These are phyloP conservation scores for Ericerus pela DNA, from an alignment of 1,140 invertebrate species.

Conservation along the genomic window DNA sequence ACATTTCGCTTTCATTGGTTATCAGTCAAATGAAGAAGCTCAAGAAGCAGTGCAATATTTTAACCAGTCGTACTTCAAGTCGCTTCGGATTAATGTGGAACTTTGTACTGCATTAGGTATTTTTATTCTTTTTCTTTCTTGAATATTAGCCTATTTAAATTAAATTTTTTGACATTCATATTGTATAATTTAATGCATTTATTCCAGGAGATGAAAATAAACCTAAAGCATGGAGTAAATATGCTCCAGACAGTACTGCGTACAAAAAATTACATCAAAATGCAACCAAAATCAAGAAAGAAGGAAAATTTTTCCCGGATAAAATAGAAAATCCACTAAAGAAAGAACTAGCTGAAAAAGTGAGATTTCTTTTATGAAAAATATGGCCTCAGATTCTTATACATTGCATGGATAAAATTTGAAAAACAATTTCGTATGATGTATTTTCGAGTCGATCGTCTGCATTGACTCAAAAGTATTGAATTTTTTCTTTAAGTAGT, in stretches of 20 bases:
- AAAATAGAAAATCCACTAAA: constrained; percentile 18
- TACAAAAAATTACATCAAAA: constrained; percentile 38
- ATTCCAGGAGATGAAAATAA: constrained; percentile 55
- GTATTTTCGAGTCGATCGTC: no score
- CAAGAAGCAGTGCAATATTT: constrained; percentile 56
- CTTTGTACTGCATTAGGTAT: constrained; percentile 52
- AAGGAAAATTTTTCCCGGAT: constrained; percentile 18
- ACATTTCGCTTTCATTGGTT: constrained; percentile 85
- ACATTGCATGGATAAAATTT: no score
- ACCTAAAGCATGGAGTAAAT: constrained; percentile 81
- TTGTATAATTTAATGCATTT: constrained; percentile 10
- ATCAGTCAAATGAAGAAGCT: constrained; percentile 62
- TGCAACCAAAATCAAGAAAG: constrained; percentile 21
- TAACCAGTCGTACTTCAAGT: constrained; percentile 68
- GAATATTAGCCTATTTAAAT: background rate
- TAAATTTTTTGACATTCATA: background rate
- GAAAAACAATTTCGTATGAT: no score
- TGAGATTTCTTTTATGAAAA: no score
- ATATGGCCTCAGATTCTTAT: no score
- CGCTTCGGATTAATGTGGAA: constrained; percentile 62
- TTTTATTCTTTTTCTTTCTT: constrained; percentile 8
- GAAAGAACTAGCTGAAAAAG: constrained; percentile 24
- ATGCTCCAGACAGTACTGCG: constrained; percentile 51
- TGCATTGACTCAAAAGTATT: no score
- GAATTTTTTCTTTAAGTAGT: no score